A percentile compares a stretch with the other conserved stretches of the same genome.
These are phyloP conservation scores for Chromis chromis DNA, from an alignment of 2,797 vertebrate species.

Conservation along the genomic window DNA sequence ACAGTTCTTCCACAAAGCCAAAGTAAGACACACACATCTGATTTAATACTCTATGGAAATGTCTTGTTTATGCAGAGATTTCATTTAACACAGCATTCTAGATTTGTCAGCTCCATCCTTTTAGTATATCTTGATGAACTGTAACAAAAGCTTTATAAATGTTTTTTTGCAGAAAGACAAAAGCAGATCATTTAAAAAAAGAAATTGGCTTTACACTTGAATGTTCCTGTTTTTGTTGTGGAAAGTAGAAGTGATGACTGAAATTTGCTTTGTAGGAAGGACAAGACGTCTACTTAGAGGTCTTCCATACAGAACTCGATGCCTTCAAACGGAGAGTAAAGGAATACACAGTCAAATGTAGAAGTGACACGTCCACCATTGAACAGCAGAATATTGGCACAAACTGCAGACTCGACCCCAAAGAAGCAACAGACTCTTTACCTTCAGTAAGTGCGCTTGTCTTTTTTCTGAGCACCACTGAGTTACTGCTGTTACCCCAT, in stretches of 20 bases:
- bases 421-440: constrained; percentile 86
- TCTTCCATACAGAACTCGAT: constrained; percentile 94
- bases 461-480: neutral
- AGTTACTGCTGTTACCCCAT: constrained; percentile 29
- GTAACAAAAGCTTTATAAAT: neutral
- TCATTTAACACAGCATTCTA: too few species aligned
- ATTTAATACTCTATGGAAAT: neutral
- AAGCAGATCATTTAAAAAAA: too few species aligned
- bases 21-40: constrained; percentile 84
- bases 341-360: constrained; percentile 73
- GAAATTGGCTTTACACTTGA: neutral
- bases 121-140: neutral
- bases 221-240: neutral
- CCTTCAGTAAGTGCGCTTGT: constrained; percentile 83
- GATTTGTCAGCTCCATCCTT: too few species aligned
- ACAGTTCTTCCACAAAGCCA: constrained; percentile 98
- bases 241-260: neutral
- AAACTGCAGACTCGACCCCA: constrained; percentile 76
- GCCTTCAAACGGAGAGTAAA: constrained; percentile 93
- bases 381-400: constrained; percentile 55
- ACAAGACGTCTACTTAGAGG: constrained; percentile 93
- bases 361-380: constrained; percentile 72
- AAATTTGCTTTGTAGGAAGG: constrained; percentile 83
- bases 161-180: too few species aligned
- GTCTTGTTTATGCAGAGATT: neutral